phyloP scores from a whole-genome alignment of 2,888 invertebrate species.

The Lepidocyrtinus sp. region DNA sequence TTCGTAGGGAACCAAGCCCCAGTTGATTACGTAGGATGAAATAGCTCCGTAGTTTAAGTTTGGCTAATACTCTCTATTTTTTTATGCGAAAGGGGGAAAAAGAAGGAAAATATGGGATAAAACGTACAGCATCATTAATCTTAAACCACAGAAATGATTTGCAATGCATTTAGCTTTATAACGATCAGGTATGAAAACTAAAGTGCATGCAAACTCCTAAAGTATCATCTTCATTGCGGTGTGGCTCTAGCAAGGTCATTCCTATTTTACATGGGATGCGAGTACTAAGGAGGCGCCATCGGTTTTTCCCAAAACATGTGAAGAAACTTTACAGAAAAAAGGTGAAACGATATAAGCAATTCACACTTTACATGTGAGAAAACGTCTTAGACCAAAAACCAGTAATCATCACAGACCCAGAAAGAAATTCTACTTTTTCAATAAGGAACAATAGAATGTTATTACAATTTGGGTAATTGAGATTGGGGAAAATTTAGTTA shows the following conservation, averaged over 20 bases:
- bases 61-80: too few relatives aligned
- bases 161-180: too few relatives aligned
- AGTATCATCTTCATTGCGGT: slow-evolving; percentile 4
- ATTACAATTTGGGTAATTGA: background rate
- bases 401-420: slow-evolving; percentile 34
- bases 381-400: slow-evolving; percentile 17
- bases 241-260: slow-evolving; percentile 48
- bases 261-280: slow-evolving; percentile 38
- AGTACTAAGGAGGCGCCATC: slow-evolving; percentile 42
- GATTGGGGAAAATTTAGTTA: slow-evolving; percentile 8
- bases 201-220: slow-evolving; percentile 4
- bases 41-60: too few relatives aligned
- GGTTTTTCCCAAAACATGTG: slow-evolving; percentile 57
- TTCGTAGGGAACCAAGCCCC: too few relatives aligned
- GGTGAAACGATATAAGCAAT: slow-evolving; percentile 35
- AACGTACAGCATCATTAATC: too few relatives aligned
- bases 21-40: too few relatives aligned
- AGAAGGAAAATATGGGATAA: too few relatives aligned
- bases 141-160: too few relatives aligned
- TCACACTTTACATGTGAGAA: slow-evolving; percentile 57
- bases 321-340: slow-evolving; percentile 25
- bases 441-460: slow-evolving; percentile 5
- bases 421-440: slow-evolving; percentile 6
- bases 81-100: too few relatives aligned
- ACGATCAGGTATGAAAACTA: background rate